These are phyloP conservation scores for Astropecten irregularis DNA, from an alignment of 53 echinoderm and acorn worm species.

Conservation along the genomic window DNA sequence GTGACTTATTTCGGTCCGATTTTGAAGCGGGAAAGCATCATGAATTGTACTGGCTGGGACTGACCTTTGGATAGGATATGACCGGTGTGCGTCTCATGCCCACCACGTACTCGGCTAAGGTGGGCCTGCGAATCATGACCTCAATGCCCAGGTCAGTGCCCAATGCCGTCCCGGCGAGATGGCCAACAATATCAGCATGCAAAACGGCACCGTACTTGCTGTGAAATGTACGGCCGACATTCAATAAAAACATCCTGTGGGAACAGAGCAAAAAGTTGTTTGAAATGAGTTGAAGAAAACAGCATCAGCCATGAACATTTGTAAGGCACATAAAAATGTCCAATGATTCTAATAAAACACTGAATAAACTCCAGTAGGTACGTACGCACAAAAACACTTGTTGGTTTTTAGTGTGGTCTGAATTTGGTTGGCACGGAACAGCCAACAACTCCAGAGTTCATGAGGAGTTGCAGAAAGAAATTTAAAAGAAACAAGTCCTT, in stretches of 20 bases:
- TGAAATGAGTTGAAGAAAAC: neutral
- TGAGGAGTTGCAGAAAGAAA: too few species aligned
- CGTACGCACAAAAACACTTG: too few species aligned
- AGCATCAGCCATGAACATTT: neutral
- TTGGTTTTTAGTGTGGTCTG: too few species aligned
- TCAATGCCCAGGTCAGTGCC: slow-evolving; percentile 62
- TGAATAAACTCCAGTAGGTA: neutral
- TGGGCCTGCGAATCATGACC: slow-evolving; percentile 72
- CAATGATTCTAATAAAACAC: neutral
- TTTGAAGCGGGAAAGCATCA: too few species aligned
- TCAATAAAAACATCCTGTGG: slow-evolving; percentile 61
- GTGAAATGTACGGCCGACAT: slow-evolving; percentile 56
- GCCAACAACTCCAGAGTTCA: too few species aligned
- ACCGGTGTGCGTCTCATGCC: slow-evolving; percentile 79
- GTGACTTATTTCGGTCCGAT: too few species aligned
- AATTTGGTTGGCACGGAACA: too few species aligned
- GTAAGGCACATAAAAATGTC: neutral
- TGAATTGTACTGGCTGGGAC: too few species aligned
- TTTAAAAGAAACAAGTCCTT: too few species aligned
- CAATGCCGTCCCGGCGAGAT: slow-evolving; percentile 63
- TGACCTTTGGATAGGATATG: slow-evolving; percentile 89
- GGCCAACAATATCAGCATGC: slow-evolving; percentile 78
- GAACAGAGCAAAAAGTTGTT: neutral
- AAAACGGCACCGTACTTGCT: slow-evolving; percentile 69
- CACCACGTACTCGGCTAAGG: slow-evolving; percentile 85